phyloP scores from a whole-genome alignment of 2,113 vertebrate species.

The Oxyura jamaicensis region DNA sequence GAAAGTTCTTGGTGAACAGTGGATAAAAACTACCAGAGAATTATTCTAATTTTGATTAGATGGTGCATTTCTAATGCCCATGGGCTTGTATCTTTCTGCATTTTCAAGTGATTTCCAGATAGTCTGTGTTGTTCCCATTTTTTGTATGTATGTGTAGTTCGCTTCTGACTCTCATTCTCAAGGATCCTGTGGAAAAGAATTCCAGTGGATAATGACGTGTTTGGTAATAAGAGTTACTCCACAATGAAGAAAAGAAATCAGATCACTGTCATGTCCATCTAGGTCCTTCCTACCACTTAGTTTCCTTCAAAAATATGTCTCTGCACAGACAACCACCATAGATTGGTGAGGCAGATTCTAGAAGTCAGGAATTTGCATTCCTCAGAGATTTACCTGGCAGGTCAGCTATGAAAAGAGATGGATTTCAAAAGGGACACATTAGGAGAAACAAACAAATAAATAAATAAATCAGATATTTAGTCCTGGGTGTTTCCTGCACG shows the following conservation, averaged over 20 bases:
- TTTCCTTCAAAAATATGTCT: conserved; percentile 7
- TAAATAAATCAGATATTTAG: not conserved
- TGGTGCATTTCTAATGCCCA: not conserved
- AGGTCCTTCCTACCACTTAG: not conserved
- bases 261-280: not conserved
- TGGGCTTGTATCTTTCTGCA: not conserved
- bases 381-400: not conserved
- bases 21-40: not conserved
- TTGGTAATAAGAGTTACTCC: not conserved
- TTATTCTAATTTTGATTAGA: not conserved
- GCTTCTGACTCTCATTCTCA: not conserved
- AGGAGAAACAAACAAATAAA: not conserved
- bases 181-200: not conserved
- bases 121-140: not conserved
- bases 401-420: not conserved
- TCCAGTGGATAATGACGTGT: not conserved
- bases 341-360: not conserved
- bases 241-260: conserved; percentile 15
- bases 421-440: not conserved
- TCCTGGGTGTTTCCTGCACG: not conserved
- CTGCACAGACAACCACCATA: not conserved
- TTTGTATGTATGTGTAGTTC: not conserved
- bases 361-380: not conserved
- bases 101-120: conserved; percentile 1
- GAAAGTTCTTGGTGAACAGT: not conserved